phyloP scores from a whole-genome alignment of 2,797 vertebrate species.

The Dromococcyx pavoninus region DNA sequence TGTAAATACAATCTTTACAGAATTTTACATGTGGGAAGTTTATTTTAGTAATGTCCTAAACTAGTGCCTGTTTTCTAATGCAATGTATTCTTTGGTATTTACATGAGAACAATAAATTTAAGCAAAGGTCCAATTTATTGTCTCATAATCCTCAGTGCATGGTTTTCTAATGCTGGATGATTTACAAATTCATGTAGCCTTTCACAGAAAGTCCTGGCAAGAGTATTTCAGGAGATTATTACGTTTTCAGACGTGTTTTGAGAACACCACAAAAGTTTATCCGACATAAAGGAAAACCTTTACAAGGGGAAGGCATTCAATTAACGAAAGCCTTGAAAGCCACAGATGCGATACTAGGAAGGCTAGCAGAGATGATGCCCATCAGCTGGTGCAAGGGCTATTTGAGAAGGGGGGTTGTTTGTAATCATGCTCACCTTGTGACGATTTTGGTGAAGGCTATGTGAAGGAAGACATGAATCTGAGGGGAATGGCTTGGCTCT shows the following conservation, averaged over 20 bases:
- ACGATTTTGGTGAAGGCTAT: neutral
- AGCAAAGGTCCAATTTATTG: neutral
- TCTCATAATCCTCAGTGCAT: neutral
- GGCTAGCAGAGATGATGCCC: too few relatives aligned
- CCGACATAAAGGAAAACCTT: neutral
- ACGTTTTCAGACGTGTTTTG: neutral
- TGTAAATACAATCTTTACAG: slow-evolving; percentile 43
- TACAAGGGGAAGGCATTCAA: neutral
- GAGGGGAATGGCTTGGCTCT: neutral
- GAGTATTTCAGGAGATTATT: neutral
- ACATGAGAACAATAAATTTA: neutral
- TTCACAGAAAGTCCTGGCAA: neutral
- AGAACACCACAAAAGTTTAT: neutral
- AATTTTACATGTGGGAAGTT: neutral
- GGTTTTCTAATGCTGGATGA: neutral
- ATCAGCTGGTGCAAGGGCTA: neutral
- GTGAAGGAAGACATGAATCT: neutral
- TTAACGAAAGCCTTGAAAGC: neutral
- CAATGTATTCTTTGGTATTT: neutral
- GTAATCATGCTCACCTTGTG: accelerated
- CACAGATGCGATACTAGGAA: neutral
- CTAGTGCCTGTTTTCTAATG: neutral
- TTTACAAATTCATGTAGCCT: neutral
- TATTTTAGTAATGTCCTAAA: neutral
- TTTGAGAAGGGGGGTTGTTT: neutral